phyloP scores from a whole-genome alignment of 2,113 vertebrate genomes.

The Potamarius usumacintae region DNA sequence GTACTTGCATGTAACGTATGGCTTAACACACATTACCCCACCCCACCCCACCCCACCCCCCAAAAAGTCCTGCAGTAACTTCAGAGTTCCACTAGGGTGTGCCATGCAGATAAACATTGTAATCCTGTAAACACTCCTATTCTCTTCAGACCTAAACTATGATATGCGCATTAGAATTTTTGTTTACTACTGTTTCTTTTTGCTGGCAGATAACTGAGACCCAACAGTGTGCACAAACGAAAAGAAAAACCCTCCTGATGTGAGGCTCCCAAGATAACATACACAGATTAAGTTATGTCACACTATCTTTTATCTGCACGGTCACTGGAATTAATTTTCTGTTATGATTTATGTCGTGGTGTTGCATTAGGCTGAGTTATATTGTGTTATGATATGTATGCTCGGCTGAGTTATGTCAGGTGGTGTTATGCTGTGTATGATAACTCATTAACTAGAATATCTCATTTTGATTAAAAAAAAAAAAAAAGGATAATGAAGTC shows the following conservation, averaged over 20 bases:
- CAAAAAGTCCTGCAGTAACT: not conserved
- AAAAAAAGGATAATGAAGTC: not conserved
- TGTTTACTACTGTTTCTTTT: not conserved
- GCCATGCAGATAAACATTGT: not conserved
- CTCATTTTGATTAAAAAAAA: not conserved
- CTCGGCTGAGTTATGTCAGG: too few species aligned
- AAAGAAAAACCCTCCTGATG: not conserved
- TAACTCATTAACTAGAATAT: not conserved
- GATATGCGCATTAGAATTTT: not conserved
- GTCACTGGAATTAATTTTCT: too few species aligned
- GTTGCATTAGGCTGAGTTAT: too few species aligned
- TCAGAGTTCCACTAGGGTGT: conserved; percentile 1
- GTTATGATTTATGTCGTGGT: too few species aligned
- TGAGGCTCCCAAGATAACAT: not conserved
- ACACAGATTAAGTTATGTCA: not conserved
- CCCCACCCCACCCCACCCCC: not conserved
- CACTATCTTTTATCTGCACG: too few species aligned
- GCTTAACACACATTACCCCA: not conserved
- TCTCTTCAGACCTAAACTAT: not conserved
- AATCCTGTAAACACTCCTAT: not conserved
- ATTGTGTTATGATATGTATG: too few species aligned
- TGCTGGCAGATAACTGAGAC: not conserved
- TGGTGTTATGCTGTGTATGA: too few species aligned
- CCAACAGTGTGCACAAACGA: not conserved
- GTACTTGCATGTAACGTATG: not conserved